Conservation (phyloP, 2,797 vertebrate species). For the Phataginus tricuspis region DNA sequence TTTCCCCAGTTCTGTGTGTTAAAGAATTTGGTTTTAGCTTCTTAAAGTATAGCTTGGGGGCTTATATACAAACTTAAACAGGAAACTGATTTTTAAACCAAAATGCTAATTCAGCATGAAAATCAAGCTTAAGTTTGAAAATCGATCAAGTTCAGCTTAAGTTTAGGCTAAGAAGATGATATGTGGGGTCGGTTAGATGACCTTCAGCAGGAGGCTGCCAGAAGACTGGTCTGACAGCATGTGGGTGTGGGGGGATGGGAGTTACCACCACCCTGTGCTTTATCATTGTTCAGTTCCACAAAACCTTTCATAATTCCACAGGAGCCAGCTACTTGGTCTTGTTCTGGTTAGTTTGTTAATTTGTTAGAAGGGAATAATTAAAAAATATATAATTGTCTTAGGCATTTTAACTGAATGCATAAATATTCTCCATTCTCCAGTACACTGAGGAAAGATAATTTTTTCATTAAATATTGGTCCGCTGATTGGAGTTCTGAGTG, state of each 20-base stretch:
- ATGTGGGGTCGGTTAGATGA: neutral
- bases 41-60: neutral
- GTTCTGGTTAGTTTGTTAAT: slow-evolving; percentile 18
- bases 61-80: neutral
- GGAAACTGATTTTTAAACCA: slow-evolving; percentile 17
- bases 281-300: neutral
- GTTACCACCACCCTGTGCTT: too few relatives aligned
- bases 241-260: too few relatives aligned
- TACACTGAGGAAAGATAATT: neutral
- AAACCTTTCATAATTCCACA: neutral
- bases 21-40: slow-evolving; percentile 8
- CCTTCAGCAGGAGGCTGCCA: neutral
- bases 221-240: neutral
- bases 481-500: neutral
- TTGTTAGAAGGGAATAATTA: slow-evolving; percentile 40
- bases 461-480: neutral
- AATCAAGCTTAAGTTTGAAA: neutral
- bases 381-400: neutral
- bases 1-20: neutral
- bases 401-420: neutral
- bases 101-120: neutral
- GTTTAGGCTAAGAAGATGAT: neutral
- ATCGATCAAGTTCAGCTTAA: neutral
- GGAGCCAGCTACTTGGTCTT: neutral
- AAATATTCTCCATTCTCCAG: neutral